Conservation (phyloP, 2,797 vertebrate species). For the Gambelia wislizenii region DNA sequence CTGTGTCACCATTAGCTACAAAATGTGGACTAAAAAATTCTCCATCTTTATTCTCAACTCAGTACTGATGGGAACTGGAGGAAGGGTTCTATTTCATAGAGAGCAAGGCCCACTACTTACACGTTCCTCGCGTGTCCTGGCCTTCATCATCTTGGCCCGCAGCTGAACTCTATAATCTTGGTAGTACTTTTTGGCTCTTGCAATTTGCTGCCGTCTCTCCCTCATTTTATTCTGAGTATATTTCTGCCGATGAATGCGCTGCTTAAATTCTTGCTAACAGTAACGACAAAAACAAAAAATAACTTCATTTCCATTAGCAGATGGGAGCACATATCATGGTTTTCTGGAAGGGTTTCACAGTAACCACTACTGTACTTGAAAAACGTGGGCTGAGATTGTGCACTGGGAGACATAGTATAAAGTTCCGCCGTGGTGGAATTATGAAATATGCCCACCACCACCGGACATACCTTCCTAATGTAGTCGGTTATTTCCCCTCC, state of each 20-base stretch:
- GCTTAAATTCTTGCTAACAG: constrained; percentile 85
- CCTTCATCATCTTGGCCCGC: constrained; percentile 87
- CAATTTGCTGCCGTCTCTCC: constrained; percentile 89
- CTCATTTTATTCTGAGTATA: constrained; percentile 84
- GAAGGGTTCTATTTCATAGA: not conserved
- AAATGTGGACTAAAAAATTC: not conserved
- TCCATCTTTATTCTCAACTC: not conserved
- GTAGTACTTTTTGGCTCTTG: constrained; percentile 90
- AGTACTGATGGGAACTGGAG: not conserved
- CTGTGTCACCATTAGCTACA: not conserved
- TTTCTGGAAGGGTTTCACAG: not conserved
- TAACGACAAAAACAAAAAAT: constrained; percentile 18
- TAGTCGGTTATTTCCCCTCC: too few species aligned
- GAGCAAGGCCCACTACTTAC: constrained; percentile 70
- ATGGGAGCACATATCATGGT: not conserved
- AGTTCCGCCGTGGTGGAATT: too few species aligned
- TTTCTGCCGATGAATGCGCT: constrained; percentile 87
- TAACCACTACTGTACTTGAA: not conserved
- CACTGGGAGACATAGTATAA: too few species aligned
- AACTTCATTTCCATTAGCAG: not conserved
- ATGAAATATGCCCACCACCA: too few species aligned
- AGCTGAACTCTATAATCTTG: constrained; percentile 90
- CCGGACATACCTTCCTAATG: too few species aligned
- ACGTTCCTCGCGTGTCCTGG: constrained; percentile 91
- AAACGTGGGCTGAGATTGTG: too few species aligned